These are phyloP conservation scores for Neodiprion pinetum DNA, from an alignment of 1,140 invertebrate genomes.

Conservation along the genomic window DNA sequence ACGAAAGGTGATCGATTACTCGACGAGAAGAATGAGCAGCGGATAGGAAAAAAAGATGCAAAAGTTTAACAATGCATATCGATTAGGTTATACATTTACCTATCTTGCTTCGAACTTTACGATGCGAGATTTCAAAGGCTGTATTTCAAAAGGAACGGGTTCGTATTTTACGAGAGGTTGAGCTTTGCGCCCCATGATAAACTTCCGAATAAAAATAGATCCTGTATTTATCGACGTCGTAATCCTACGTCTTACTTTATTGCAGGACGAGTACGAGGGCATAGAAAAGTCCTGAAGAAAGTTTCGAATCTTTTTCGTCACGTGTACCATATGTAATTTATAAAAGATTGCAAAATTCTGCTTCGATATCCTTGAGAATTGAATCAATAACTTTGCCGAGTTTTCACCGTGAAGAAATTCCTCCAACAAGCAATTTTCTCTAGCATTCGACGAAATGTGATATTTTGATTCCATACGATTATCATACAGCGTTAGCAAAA, in stretches of 20 bases:
- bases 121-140: background rate
- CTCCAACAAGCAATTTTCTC: too few species aligned
- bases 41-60: background rate
- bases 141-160: background rate
- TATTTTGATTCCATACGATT: too few species aligned
- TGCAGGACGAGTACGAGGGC: background rate
- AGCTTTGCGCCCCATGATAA: background rate
- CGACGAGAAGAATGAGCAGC: background rate
- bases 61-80: background rate
- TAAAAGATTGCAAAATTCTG: too few species aligned
- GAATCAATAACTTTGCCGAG: too few species aligned
- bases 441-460: too few species aligned
- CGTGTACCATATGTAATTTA: too few species aligned
- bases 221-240: conserved; percentile 7
- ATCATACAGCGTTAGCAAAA: too few species aligned
- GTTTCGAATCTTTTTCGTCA: too few species aligned
- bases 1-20: background rate
- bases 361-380: too few species aligned
- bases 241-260: background rate
- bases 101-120: background rate
- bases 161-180: background rate
- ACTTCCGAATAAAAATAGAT: conserved; percentile 3
- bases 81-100: background rate
- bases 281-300: too few species aligned
- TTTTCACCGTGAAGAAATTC: too few species aligned